phyloP scores from a whole-genome alignment of 1,140 invertebrate genomes.

The Delia radicum region DNA sequence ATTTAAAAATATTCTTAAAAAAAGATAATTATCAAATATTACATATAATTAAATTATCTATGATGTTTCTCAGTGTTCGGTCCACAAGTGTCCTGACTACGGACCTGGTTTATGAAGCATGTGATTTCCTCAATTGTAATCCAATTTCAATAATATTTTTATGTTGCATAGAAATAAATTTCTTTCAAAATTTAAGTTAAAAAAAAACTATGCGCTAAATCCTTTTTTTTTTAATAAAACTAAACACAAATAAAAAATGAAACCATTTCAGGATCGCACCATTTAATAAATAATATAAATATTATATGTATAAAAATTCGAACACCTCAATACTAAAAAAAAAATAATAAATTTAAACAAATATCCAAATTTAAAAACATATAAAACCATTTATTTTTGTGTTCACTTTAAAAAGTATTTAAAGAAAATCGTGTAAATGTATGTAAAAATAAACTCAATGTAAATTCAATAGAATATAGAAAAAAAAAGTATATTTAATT shows the following conservation, averaged over 20 bases:
- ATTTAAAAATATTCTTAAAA: too few relatives aligned
- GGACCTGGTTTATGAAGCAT: too few relatives aligned
- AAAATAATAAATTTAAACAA: neutral
- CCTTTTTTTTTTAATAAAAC: neutral
- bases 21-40: too few relatives aligned
- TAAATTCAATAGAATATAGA: neutral
- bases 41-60: too few relatives aligned
- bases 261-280: conserved; percentile 14
- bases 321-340: neutral
- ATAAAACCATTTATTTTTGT: conserved; percentile 11
- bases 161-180: too few relatives aligned
- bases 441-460: neutral
- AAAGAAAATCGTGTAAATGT: neutral
- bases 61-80: too few relatives aligned
- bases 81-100: too few relatives aligned
- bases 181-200: too few relatives aligned
- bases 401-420: conserved; percentile 4
- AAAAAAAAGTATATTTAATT: neutral
- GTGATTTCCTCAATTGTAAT: too few relatives aligned
- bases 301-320: neutral
- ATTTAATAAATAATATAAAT: neutral
- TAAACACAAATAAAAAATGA: neutral
- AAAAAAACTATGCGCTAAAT: neutral
- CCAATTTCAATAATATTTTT: too few relatives aligned
- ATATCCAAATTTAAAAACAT: neutral